phyloP scores from a whole-genome alignment of 2,113 vertebrate species.

The Beaufortia kweichowensis region DNA sequence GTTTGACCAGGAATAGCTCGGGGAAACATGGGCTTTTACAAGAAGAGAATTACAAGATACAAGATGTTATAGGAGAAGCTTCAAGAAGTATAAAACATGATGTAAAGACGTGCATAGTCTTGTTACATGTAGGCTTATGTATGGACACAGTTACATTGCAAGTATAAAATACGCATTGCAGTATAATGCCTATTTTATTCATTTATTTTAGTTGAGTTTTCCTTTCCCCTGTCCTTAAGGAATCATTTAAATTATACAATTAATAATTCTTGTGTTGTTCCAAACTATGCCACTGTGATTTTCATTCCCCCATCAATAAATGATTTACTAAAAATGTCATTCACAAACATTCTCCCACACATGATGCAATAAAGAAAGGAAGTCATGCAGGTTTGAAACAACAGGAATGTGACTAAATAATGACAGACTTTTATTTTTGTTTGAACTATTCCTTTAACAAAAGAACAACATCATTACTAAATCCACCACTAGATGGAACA shows the following conservation, averaged over 20 bases:
- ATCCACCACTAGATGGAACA: slow-evolving; percentile 43
- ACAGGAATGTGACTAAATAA: neutral
- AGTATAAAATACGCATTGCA: no score
- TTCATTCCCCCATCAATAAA: no score
- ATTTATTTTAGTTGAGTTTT: no score
- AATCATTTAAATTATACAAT: no score
- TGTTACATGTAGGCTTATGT: neutral
- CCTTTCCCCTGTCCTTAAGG: no score
- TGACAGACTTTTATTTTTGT: neutral
- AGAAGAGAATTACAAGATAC: neutral
- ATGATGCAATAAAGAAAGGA: no score
- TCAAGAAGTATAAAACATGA: neutral
- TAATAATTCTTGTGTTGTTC: neutral
- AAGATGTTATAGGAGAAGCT: slow-evolving; percentile 8
- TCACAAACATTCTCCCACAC: no score
- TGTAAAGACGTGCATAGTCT: neutral
- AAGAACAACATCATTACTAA: neutral
- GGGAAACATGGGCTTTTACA: slow-evolving; percentile 26
- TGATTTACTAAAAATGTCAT: no score
- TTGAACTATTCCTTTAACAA: neutral
- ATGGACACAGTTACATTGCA: no score
- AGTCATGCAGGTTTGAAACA: neutral
- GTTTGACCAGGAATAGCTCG: slow-evolving; percentile 1
- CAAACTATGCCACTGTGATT: no score
- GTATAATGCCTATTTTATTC: no score